Evolutionary conservation across 2,113 vertebrate genomes (phyloP), one percentile per base, ranked within the genome.

Genomic region (Percopsis transmontana): DNA sequence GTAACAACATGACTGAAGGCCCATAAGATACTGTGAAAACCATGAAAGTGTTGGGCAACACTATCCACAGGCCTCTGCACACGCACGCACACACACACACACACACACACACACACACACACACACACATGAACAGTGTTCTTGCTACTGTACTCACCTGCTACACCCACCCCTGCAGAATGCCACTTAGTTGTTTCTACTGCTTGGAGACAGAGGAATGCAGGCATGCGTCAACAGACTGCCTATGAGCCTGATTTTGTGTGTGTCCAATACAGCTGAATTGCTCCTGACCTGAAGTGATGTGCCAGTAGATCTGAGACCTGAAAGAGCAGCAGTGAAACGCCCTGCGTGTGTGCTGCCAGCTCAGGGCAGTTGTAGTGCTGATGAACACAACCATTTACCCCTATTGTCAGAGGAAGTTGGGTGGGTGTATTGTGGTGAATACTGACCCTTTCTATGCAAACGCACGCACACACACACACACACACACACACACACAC

Each of bases 361-460:
- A 15, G 12, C n/a, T 18, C 42, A 68, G 66, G 47, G 57, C 27
- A 3, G 33, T 62, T 33, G 5, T 33, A 33, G 27, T 7, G 45
- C 53, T 58, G 58, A 70, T 59, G 45, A 62, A 63, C 59, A 66
- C 50, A 51, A 57, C 15, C n/a, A 44, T 33, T 23, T 81, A 80
- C 50, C 57, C 41, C 5, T n/a, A 41, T 77, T 81, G 51, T 74
- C 58, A 61, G 33, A 77, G 80, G 75, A 70, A 77, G 52, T 9
- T n/a, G 3, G 62, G 16, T 5, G 55, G 51, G 27, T 7, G 15
- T 18, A 44, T 27, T 18, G 19, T 21, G 8, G 23, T 59, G 38
- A 65, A 27, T 16, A 9, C 16, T 48, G 38, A 79, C 55, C 61
- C 19, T 12, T 2, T 11, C 27, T n/a, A 51, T 12, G 41, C 2